Percentiles rank a stretch among this genome's conserved stretches.
Conservation (phyloP, 2,888 invertebrate genomes). For the Alcis repandata region DNA sequence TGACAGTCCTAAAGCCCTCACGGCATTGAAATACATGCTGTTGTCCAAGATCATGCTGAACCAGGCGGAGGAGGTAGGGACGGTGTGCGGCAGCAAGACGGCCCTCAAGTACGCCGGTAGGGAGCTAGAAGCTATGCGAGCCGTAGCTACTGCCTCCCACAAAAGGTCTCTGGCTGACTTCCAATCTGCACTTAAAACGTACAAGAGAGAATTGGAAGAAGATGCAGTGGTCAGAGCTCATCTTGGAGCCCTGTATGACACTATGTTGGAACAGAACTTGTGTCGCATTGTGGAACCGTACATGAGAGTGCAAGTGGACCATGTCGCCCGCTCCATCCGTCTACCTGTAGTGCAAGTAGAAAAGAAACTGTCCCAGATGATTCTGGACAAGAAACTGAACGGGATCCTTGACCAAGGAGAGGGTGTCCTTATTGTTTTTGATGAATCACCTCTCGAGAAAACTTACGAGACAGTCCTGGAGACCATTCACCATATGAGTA, state of each 20-base stretch:
- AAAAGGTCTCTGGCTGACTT: slow-evolving; percentile 99
- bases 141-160: slow-evolving; percentile 98
- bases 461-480: slow-evolving; percentile 99
- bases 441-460: slow-evolving; percentile 97
- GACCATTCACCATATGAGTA: slow-evolving; percentile 99
- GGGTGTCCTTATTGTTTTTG: slow-evolving; percentile 98
- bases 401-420: slow-evolving; percentile 99
- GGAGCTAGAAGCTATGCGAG: slow-evolving; percentile 99
- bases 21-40: slow-evolving; percentile 99
- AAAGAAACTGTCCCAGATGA: slow-evolving; percentile 99
- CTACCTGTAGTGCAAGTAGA: slow-evolving; percentile 96
- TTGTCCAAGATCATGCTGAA: slow-evolving; percentile 99
- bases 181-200: slow-evolving; percentile 94
- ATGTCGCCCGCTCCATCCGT: slow-evolving; percentile 96
- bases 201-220: slow-evolving; percentile 95
- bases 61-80: slow-evolving; percentile 97
- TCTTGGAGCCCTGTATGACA: slow-evolving; percentile 98
- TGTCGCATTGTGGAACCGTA: slow-evolving; percentile 99
- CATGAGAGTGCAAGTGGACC: slow-evolving; percentile 97
- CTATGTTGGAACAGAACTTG: slow-evolving; percentile 99
- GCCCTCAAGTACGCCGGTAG: slow-evolving; percentile 98
- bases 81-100: slow-evolving; percentile 98
- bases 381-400: slow-evolving; percentile 98
- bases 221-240: slow-evolving; percentile 99
- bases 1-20: slow-evolving; percentile 95